Evolutionary conservation across 2,888 invertebrate species (phyloP).

Genomic region (Caenorhabditis sinica): DNA sequence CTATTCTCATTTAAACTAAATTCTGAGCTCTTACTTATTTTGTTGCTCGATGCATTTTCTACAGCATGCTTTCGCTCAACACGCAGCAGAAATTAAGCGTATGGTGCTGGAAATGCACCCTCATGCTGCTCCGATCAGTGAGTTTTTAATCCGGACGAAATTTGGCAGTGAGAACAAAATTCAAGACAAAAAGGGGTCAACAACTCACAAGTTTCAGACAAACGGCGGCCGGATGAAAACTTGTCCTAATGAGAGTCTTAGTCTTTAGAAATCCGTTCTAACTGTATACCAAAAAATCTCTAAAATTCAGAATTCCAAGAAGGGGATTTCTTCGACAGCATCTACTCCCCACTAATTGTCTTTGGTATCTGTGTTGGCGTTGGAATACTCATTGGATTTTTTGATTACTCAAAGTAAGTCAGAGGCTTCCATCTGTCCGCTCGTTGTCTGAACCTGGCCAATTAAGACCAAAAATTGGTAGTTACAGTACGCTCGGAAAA

Average conservation of each 20-base stretch:
- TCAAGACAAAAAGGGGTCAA: no score
- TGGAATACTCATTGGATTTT: not conserved
- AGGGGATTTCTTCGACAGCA: not conserved
- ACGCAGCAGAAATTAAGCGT: not conserved
- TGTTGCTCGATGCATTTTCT: not conserved
- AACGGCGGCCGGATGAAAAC: no score
- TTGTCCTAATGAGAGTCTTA: no score
- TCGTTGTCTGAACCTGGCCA: no score
- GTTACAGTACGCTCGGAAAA: no score
- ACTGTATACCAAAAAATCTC: not conserved
- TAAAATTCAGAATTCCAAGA: conserved; percentile 17
- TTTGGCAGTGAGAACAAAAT: not conserved
- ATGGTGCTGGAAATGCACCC: not conserved
- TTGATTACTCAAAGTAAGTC: not conserved
- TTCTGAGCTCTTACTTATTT: not conserved
- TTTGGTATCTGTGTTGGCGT: not conserved
- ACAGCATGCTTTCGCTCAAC: not conserved
- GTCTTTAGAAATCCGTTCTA: no score
- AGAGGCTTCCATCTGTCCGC: no score
- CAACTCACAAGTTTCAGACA: no score
- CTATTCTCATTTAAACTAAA: not conserved
- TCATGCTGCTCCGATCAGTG: not conserved
- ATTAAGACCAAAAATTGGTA: no score
- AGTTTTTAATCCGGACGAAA: no score
- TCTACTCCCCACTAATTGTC: not conserved